phyloP scores from a whole-genome alignment of 1,140 invertebrate genomes.

The Colletes latitarsis region DNA sequence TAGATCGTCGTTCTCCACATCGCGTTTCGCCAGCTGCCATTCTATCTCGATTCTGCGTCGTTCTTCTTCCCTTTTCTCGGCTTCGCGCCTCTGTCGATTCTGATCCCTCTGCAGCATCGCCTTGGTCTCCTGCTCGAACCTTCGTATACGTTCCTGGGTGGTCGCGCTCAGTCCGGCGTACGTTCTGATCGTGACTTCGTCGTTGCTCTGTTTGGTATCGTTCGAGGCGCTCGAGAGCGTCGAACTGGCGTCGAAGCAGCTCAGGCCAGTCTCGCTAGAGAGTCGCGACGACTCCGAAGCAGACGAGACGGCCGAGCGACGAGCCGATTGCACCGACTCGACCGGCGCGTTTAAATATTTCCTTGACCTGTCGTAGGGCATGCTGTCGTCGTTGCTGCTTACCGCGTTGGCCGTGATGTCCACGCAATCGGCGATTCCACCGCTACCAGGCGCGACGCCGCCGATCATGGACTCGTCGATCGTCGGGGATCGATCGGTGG shows the following conservation, averaged over 20 bases:
- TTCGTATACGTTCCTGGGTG: conserved; percentile 85
- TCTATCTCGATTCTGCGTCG: conserved; percentile 83
- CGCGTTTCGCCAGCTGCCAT: conserved; percentile 83
- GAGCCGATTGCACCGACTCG: conserved; percentile 50
- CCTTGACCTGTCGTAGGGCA: conserved; percentile 44
- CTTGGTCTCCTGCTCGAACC: conserved; percentile 88
- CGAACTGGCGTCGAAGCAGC: conserved; percentile 70
- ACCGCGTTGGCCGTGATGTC: not conserved
- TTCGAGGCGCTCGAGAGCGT: conserved; percentile 73
- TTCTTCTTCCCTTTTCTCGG: conserved; percentile 81
- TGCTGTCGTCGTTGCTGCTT: conserved; percentile 26
- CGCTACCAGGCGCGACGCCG: not conserved
- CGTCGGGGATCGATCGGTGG: conserved; percentile 44
- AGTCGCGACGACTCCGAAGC: conserved; percentile 63
- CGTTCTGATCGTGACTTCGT: conserved; percentile 82
- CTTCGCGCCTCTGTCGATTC: conserved; percentile 74
- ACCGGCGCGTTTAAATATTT: conserved; percentile 20
- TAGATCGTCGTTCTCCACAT: conserved; percentile 85
- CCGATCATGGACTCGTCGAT: conserved; percentile 5
- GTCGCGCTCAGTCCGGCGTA: conserved; percentile 83
- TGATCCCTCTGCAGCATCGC: conserved; percentile 85
- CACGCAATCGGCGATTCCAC: not conserved
- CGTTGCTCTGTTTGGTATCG: conserved; percentile 77
- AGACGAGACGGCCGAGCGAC: conserved; percentile 53
- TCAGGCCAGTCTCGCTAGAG: conserved; percentile 61